Evolutionary conservation across 2,113 vertebrate genomes (phyloP).

Genomic region (Brachypodius melanocephalos): DNA sequence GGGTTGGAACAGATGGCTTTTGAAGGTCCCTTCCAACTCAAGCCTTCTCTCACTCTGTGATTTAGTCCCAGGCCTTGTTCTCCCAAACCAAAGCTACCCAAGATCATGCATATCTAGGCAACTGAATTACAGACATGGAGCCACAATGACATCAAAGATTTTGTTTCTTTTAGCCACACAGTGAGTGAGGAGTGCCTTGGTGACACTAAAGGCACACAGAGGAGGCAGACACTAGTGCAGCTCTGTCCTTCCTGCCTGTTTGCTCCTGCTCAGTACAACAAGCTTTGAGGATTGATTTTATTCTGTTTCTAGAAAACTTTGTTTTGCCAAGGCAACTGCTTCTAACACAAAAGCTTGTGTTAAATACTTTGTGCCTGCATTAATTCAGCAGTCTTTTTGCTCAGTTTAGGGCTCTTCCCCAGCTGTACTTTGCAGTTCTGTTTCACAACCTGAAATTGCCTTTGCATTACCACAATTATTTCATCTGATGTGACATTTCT

Average conservation of each 20-base stretch:
- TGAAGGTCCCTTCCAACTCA: background rate
- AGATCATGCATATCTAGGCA: background rate
- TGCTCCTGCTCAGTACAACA: background rate
- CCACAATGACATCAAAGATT: background rate
- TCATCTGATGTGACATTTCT: background rate
- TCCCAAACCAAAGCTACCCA: background rate
- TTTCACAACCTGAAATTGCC: background rate
- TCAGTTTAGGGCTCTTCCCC: background rate
- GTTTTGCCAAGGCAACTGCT: background rate
- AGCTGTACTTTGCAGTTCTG: background rate
- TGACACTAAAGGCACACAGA: background rate
- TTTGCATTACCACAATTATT: background rate
- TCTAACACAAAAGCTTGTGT: background rate
- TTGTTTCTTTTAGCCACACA: background rate
- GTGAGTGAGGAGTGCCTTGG: background rate
- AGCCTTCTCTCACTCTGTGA: background rate
- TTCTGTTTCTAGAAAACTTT: background rate
- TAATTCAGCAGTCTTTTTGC: background rate
- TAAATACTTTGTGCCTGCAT: background rate
- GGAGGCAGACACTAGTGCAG: background rate
- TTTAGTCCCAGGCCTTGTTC: background rate
- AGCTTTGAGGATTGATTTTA: conserved; percentile 5
- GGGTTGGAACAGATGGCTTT: background rate
- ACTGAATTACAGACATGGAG: background rate
- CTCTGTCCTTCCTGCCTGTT: background rate